A percentile compares a stretch with the other conserved stretches of the same genome.
phyloP scores from a whole-genome alignment of 1,140 invertebrate species.

The Aphidius gifuensis region DNA sequence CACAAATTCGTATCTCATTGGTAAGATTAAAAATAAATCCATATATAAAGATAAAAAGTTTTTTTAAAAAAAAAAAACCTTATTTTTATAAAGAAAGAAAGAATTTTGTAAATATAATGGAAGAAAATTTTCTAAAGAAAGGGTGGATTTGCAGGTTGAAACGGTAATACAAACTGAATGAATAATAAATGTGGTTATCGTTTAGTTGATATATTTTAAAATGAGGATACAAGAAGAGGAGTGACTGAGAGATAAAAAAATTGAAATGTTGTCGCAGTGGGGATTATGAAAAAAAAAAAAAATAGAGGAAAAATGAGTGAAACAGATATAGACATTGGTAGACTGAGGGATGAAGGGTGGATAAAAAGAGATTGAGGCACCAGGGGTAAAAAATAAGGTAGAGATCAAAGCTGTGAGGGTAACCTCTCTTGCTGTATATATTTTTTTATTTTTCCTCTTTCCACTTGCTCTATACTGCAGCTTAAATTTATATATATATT shows the following conservation, averaged over 20 bases:
- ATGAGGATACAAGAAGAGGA: conserved; percentile 28
- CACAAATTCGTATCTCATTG: too few relatives aligned
- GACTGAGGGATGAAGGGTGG: conserved; percentile 4
- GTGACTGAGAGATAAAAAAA: neutral
- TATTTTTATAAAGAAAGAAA: too few relatives aligned
- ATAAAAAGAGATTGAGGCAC: conserved; percentile 6
- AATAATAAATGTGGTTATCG: conserved; percentile 55
- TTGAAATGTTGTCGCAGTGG: neutral
- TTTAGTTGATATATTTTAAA: conserved; percentile 51
- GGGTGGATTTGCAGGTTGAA: conserved; percentile 41
- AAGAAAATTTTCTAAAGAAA: neutral
- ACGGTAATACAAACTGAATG: conserved; percentile 37
- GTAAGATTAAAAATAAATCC: too few relatives aligned
- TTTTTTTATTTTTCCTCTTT: neutral
- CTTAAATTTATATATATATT: neutral
- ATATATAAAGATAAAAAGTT: too few relatives aligned
- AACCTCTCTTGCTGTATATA: neutral
- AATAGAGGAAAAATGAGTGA: conserved; percentile 23
- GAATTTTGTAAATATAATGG: neutral
- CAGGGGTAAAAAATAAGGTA: conserved; percentile 1
- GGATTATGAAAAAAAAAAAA: conserved; percentile 4
- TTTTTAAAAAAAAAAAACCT: too few relatives aligned
- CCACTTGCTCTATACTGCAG: neutral
- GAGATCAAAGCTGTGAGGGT: conserved; percentile 19
- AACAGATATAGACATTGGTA: conserved; percentile 2